Conservation (phyloP, 2,113 vertebrate genomes). For the Aegotheles bennettii region DNA sequence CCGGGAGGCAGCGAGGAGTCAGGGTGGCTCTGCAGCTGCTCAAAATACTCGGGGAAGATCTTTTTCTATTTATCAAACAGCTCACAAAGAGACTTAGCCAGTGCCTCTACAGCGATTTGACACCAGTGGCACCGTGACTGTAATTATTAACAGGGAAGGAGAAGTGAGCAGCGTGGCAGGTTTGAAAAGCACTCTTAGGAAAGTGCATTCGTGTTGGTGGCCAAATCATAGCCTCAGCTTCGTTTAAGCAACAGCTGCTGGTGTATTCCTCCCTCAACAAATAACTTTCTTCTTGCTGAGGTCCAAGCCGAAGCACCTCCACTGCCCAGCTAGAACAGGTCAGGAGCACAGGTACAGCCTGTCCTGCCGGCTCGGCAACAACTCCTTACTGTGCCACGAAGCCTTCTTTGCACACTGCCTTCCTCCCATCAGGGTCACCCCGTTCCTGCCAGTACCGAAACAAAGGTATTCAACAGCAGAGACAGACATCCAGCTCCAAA, state of each 20-base stretch:
- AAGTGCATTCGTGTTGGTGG: not conserved
- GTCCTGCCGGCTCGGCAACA: not conserved
- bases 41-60: not conserved
- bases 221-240: not conserved
- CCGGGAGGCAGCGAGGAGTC: rapidly evolving
- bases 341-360: not conserved
- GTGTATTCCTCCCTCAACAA: not conserved
- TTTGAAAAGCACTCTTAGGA: not conserved
- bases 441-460: rapidly evolving
- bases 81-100: not conserved
- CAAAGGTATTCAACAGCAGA: not conserved
- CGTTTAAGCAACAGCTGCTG: not conserved
- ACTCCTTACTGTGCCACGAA: not conserved
- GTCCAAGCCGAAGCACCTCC: not conserved
- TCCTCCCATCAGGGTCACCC: not conserved
- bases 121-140: not conserved
- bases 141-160: not conserved
- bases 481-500: not conserved
- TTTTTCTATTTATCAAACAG: not conserved
- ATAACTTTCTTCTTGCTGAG: rapidly evolving
- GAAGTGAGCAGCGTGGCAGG: not conserved
- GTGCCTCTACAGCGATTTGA: not conserved
- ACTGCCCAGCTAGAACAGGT: not conserved
- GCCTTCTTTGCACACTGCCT: not conserved
- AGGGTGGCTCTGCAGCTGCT: not conserved